These are phyloP conservation scores for Axinella damicornis DNA, from an alignment of 37 sponge, comb jelly and placozoan genomes.

Conservation along the genomic window DNA sequence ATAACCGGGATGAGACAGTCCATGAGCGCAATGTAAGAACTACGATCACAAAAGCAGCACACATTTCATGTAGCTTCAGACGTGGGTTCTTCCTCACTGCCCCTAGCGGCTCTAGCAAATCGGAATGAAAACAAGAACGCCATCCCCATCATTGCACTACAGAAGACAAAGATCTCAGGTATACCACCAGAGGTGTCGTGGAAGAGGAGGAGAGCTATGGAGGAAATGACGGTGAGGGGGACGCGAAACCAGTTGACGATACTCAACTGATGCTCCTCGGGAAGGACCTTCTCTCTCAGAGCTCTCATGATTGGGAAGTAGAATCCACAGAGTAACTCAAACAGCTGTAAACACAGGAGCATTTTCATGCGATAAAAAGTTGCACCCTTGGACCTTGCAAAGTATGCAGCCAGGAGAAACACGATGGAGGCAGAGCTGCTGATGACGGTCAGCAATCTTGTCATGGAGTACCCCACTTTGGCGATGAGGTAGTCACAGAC, in stretches of 20 bases:
- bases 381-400: conserved; percentile 15
- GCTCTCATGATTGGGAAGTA: conserved; percentile 82
- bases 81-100: no score
- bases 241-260: conserved; percentile 81
- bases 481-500: conserved; percentile 67
- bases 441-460: conserved; percentile 30
- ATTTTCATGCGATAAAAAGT: conserved; percentile 55
- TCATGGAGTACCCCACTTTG: conserved; percentile 31
- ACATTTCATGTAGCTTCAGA: no score
- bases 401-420: conserved; percentile 37
- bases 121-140: conserved; percentile 64
- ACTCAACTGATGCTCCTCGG: conserved; percentile 70
- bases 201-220: conserved; percentile 62
- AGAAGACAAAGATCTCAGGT: conserved; percentile 71
- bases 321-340: conserved; percentile 82
- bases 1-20: no score
- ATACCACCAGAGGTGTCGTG: conserved; percentile 66
- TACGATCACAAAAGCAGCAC: no score
- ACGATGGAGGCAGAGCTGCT: conserved; percentile 7
- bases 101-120: conserved; percentile 31
- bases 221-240: conserved; percentile 80
- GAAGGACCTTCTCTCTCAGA: conserved; percentile 59
- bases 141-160: conserved; percentile 55
- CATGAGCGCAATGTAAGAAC: no score
- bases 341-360: conserved; percentile 60